These are phyloP conservation scores for Micromesistius poutassou DNA, from an alignment of 2,797 vertebrate genomes.

Conservation along the genomic window DNA sequence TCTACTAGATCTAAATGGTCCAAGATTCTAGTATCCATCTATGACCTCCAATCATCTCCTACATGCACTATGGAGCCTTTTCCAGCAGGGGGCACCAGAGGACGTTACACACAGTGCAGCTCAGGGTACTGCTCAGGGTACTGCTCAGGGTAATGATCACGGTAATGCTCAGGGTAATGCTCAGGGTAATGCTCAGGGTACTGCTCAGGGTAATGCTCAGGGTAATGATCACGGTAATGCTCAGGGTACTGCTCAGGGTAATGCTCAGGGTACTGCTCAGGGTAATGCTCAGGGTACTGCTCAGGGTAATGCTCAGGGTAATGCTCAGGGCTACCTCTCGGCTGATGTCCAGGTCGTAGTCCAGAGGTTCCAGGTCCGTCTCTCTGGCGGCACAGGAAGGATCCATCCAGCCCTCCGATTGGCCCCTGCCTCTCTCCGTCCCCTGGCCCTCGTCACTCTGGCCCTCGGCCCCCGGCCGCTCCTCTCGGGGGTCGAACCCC, in stretches of 20 bases:
- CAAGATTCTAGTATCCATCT: neutral
- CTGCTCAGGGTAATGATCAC: no score
- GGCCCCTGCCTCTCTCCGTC: slow-evolving; percentile 60
- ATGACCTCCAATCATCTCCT: neutral
- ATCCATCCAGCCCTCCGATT: slow-evolving; percentile 79
- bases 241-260: neutral
- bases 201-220: neutral
- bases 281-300: neutral
- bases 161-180: no score
- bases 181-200: neutral
- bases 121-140: neutral
- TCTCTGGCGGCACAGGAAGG: slow-evolving; percentile 70
- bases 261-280: neutral
- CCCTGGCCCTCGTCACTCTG: slow-evolving; percentile 67
- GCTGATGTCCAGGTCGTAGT: slow-evolving; percentile 89
- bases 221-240: no score
- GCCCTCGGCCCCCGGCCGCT: slow-evolving; percentile 67
- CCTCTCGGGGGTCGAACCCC: slow-evolving; percentile 56
- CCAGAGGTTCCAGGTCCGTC: slow-evolving; percentile 83
- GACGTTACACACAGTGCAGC: neutral
- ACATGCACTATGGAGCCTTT: neutral
- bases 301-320: neutral
- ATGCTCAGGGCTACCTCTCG: slow-evolving; percentile 78
- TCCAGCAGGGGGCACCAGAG: neutral
- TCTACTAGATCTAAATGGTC: neutral